phyloP scores from a whole-genome alignment of 2,113 vertebrate species.

The Dipodomys ordii region DNA sequence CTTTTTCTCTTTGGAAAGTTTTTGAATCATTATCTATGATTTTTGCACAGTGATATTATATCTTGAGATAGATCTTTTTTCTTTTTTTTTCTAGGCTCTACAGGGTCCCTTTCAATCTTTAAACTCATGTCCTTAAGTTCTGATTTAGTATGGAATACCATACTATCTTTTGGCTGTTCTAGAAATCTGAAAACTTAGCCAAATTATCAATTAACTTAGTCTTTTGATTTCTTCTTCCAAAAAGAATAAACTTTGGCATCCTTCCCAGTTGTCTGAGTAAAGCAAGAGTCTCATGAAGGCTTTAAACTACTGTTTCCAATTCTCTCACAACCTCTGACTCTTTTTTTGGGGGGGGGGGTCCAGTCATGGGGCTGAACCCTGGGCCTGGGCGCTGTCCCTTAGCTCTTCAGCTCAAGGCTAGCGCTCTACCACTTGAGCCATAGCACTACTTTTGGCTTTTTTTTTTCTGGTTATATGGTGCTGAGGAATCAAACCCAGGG shows the following conservation, averaged over 20 bases:
- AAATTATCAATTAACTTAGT: conserved; percentile 10
- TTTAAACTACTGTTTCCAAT: conserved; percentile 31
- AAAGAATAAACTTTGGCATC: conserved; percentile 27
- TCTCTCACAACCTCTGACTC: neutral
- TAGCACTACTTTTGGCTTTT: too few relatives aligned
- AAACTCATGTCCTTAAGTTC: conserved; percentile 41
- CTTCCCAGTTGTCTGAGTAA: conserved; percentile 39
- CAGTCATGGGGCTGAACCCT: too few relatives aligned
- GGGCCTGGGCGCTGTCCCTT: too few relatives aligned
- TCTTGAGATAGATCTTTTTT: conserved; percentile 23
- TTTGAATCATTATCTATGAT: neutral
- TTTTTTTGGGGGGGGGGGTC: neutral
- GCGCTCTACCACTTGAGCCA: too few relatives aligned
- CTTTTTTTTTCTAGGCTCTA: neutral
- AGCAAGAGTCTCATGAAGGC: neutral
- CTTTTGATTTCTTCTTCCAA: conserved; percentile 45
- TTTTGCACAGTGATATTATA: conserved; percentile 11
- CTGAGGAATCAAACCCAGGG: too few relatives aligned
- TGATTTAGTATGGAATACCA: neutral
- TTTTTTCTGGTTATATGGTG: too few relatives aligned
- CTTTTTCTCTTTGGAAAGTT: conserved; percentile 52
- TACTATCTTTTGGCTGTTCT: neutral
- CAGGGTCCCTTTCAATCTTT: conserved; percentile 11
- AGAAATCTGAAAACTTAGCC: conserved; percentile 6
- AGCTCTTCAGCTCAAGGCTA: too few relatives aligned